Evolutionary conservation across 2,888 invertebrate species (phyloP), one percentile per base, ranked within the genome.

Genomic region (Catocala sponsa): DNA sequence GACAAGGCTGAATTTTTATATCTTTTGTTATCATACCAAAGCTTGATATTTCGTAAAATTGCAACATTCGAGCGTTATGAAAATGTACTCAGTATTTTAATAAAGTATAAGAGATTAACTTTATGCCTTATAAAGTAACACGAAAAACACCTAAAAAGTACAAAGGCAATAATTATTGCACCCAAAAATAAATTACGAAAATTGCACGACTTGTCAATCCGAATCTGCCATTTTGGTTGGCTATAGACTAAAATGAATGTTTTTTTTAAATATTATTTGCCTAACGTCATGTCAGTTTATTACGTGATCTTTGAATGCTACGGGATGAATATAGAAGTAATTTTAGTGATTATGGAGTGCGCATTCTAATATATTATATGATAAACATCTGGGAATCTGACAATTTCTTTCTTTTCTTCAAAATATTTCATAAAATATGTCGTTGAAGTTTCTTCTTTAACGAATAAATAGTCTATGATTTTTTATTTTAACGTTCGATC

Each of bases 1-100:
- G 86, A 88, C 89, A 85, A 90, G 86, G 81, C 81, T 84, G 81
- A 87, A 88, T 89, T 93, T 92, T 92, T 91, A 91, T 91, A 93
- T 90, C 93, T 94, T 94, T 94, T 94, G 94, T 94, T 94, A 94
- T 94, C 94, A 87, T 91, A 91, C 89, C 86, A 88, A 86, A 88
- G 86, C 84, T 89, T 76, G 74, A 88, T 87, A 89, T 89, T 90
- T 88, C 84, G 76, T 84, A 76, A 83, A 85, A 83, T 89, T 87
- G 86, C 88, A 89, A 88, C 85, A 88, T 85, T 80, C 72, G 67
- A 72, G 67, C 64, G 69, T 70, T 68, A 72, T 67, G 69, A 63
- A 65, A 68, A 66, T 77, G 61, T 70, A 58, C 74, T 75, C 68
- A 65, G 53, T 69, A 77, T 78, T 70, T 67, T 50, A 63, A 71